phyloP scores from a whole-genome alignment of 2,113 vertebrate species.

The Malurus elegans region DNA sequence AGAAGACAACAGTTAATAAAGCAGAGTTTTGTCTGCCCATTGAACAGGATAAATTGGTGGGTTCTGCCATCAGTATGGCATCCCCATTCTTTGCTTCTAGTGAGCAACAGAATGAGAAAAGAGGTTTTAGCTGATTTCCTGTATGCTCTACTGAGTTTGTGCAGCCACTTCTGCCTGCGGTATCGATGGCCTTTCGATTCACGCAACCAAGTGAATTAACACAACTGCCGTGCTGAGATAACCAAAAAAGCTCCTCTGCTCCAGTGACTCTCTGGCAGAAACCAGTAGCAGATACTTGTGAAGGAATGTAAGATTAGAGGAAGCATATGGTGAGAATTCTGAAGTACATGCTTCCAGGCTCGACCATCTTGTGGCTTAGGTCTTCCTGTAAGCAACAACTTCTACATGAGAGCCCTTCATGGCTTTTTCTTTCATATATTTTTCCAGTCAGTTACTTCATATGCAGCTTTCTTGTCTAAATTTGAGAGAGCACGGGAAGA shows the following conservation, averaged over 20 bases:
- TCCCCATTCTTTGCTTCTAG: background rate
- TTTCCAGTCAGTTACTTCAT: background rate
- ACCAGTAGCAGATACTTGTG: background rate
- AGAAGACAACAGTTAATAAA: background rate
- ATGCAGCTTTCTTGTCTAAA: background rate
- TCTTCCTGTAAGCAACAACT: background rate
- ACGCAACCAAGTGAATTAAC: background rate
- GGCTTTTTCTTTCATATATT: background rate
- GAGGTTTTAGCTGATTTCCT: background rate
- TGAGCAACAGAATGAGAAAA: background rate
- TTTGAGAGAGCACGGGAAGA: background rate
- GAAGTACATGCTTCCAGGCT: background rate
- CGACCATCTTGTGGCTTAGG: background rate
- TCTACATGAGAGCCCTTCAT: background rate
- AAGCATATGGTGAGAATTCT: background rate
- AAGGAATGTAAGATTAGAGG: background rate
- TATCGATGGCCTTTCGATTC: background rate
- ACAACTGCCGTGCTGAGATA: background rate
- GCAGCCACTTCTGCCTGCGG: background rate
- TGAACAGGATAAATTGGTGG: background rate
- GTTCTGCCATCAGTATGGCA: background rate
- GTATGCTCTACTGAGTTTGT: background rate
- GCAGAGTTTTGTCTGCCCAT: background rate
- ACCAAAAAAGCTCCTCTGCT: background rate
- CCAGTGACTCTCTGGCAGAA: background rate